Conservation (phyloP, 2,113 vertebrate genomes). For the Leucopsar rothschildi region DNA sequence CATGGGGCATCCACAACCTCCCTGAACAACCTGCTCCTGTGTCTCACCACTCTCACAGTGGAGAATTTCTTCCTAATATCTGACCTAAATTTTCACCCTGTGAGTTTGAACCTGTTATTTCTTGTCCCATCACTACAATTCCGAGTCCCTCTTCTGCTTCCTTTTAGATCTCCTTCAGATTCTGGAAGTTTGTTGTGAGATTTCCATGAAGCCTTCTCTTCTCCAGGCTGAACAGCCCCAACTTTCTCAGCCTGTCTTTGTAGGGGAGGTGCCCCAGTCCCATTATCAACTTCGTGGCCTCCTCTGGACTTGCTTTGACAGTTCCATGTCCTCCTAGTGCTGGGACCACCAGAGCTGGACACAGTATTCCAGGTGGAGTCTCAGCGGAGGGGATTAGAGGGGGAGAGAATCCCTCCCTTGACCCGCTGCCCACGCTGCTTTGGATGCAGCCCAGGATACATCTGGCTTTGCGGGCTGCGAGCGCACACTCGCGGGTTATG, state of each 20-base stretch:
- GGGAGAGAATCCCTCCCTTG: too few species aligned
- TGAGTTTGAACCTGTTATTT: background rate
- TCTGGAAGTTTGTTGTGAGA: background rate
- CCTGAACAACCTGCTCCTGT: too few species aligned
- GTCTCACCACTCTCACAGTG: background rate
- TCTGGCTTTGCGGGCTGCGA: background rate
- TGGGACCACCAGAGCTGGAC: background rate
- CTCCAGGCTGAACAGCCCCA: background rate
- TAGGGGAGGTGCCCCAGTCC: background rate
- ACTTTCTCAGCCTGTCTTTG: background rate
- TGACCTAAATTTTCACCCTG: background rate
- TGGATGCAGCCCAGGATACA: background rate
- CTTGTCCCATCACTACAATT: background rate
- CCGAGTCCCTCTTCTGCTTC: background rate
- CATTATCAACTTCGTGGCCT: background rate
- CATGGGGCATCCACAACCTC: background rate
- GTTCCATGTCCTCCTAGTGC: too few species aligned
- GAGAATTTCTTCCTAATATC: background rate
- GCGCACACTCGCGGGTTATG: background rate
- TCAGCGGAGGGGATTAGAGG: background rate
- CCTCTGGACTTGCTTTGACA: background rate
- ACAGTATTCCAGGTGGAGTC: background rate
- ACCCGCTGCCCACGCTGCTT: background rate
- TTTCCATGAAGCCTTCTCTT: background rate
- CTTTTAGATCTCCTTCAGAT: background rate